phyloP scores from a whole-genome alignment of 2,797 vertebrate species.

The Lutjanus campechanus region DNA sequence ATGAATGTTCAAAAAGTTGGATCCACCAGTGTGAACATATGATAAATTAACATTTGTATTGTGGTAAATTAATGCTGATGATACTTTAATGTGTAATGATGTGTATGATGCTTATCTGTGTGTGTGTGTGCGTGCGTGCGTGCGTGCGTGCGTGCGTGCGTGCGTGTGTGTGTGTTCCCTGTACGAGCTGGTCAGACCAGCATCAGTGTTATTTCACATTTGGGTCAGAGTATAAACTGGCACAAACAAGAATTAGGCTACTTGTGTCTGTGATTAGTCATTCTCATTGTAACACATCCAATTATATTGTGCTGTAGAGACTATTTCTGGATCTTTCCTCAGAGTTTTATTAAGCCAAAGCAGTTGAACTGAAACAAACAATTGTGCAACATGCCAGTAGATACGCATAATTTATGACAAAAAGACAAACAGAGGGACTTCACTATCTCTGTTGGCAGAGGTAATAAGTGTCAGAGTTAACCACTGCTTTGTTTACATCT shows the following conservation, averaged over 20 bases:
- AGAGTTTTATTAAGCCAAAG: neutral
- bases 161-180: neutral
- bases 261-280: conserved; percentile 23
- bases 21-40: neutral
- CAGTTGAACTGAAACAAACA: neutral
- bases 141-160: neutral
- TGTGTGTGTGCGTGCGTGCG: neutral
- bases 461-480: conserved; percentile 38
- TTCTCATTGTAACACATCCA: conserved; percentile 28
- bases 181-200: neutral
- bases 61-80: neutral
- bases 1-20: neutral
- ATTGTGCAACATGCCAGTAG: neutral
- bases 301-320: neutral
- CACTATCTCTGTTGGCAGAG: neutral
- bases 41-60: neutral
- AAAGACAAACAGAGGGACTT: neutral
- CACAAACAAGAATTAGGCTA: conserved; percentile 32
- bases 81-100: neutral
- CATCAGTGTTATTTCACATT: conserved; percentile 26
- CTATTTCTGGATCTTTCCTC: conserved; percentile 1
- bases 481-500: neutral
- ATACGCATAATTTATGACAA: neutral
- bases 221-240: conserved; percentile 36
- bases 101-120: neutral